These are phyloP conservation scores for Tipula vernalis DNA, from an alignment of 2,888 invertebrate genomes.

Conservation along the genomic window DNA sequence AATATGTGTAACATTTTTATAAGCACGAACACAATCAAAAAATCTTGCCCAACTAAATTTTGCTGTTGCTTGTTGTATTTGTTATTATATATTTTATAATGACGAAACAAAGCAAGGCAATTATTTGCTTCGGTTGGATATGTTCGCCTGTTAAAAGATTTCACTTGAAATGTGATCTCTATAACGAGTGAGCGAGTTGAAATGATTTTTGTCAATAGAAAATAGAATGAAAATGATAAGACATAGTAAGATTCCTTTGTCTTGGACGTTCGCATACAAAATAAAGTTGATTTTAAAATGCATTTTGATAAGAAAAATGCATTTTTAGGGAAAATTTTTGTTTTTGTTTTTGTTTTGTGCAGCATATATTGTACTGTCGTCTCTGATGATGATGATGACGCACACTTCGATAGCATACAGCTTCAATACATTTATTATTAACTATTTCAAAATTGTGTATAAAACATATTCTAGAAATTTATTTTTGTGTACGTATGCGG, in stretches of 20 bases:
- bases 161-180: slow-evolving; percentile 9
- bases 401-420: neutral
- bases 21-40: neutral
- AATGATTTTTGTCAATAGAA: slow-evolving; percentile 8
- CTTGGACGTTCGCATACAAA: neutral
- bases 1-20: neutral
- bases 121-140: neutral
- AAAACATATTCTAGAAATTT: too few species aligned
- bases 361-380: neutral
- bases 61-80: too few species aligned
- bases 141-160: slow-evolving; percentile 8
- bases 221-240: slow-evolving; percentile 10
- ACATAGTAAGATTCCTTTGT: neutral
- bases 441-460: neutral
- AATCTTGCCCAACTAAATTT: neutral
- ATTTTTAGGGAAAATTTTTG: neutral
- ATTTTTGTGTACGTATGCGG: too few species aligned
- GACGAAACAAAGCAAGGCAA: neutral
- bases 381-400: neutral
- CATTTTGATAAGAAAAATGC: slow-evolving; percentile 7
- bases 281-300: neutral
- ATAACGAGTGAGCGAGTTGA: neutral
- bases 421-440: neutral
- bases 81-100: neutral
- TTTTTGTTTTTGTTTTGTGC: neutral